These are phyloP conservation scores for Gnathonemus longibarbis DNA, from an alignment of 2,113 vertebrate species.

Conservation along the genomic window DNA sequence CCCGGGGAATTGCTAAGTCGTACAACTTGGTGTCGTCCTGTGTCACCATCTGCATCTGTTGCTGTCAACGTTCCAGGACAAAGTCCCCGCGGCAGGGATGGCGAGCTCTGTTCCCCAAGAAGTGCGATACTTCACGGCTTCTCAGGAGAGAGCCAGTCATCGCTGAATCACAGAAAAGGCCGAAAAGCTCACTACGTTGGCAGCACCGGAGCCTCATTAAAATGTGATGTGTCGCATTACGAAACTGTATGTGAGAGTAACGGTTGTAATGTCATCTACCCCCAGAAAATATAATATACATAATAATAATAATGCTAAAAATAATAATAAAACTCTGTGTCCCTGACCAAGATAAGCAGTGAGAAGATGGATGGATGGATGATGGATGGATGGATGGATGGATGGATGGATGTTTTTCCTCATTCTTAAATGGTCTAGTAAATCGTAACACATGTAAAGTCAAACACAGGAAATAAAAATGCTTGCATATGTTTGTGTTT, in stretches of 20 bases:
- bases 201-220: not conserved
- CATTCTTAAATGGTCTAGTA: not conserved
- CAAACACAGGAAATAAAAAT: not conserved
- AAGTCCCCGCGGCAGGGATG: not conserved
- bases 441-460: not conserved
- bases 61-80: constrained; percentile 4
- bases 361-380: not conserved
- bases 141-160: not conserved
- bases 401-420: not conserved
- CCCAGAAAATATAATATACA: not conserved
- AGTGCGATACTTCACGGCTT: constrained; percentile 3
- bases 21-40: not conserved
- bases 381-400: not conserved
- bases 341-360: not conserved
- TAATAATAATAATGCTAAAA: not conserved
- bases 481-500: not conserved
- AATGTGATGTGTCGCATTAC: not conserved
- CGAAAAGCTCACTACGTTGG: not conserved
- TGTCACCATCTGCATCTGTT: not conserved
- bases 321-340: not conserved
- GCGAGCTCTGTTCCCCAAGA: not conserved
- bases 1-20: not conserved
- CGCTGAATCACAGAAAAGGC: not conserved
- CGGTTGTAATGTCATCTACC: not conserved
- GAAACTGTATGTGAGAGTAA: not conserved